phyloP scores from a whole-genome alignment of 2,797 vertebrate species.

The Danio choprae region DNA sequence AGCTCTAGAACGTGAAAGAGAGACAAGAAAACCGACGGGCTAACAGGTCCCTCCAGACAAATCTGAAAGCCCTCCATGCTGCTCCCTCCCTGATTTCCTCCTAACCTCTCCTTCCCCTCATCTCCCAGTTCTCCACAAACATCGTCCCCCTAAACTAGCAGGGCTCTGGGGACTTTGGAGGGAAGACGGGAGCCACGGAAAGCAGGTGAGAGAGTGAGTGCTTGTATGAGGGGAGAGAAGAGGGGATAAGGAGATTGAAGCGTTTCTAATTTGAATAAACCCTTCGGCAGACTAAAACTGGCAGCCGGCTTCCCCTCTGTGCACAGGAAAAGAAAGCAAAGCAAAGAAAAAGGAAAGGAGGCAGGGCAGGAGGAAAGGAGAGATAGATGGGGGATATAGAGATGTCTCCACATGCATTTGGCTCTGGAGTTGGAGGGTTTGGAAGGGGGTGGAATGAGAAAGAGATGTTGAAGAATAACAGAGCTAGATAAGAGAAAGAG shows the following conservation, averaged over 20 bases:
- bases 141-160: constrained; percentile 78
- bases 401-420: constrained; percentile 59
- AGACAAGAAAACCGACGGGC: constrained; percentile 45
- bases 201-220: constrained; percentile 63
- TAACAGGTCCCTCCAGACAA: constrained; percentile 75
- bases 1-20: background rate
- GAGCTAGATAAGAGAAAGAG: constrained; percentile 75
- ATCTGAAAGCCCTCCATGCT: constrained; percentile 55
- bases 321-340: constrained; percentile 65
- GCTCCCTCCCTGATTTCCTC: constrained; percentile 60
- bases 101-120: constrained; percentile 40
- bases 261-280: constrained; percentile 87
- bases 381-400: constrained; percentile 69
- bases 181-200: constrained; percentile 41
- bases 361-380: constrained; percentile 70
- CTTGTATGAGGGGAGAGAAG: constrained; percentile 46
- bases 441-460: constrained; percentile 48
- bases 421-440: constrained; percentile 59
- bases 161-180: constrained; percentile 70
- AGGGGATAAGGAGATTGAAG: constrained; percentile 75
- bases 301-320: constrained; percentile 83
- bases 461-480: constrained; percentile 71
- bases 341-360: constrained; percentile 58
- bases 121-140: constrained; percentile 76
- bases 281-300: constrained; percentile 84